Percentiles rank a stretch among this genome's conserved stretches.
Conservation (phyloP, 1,140 invertebrate genomes). For the Stratiolaelaps scimitus region DNA sequence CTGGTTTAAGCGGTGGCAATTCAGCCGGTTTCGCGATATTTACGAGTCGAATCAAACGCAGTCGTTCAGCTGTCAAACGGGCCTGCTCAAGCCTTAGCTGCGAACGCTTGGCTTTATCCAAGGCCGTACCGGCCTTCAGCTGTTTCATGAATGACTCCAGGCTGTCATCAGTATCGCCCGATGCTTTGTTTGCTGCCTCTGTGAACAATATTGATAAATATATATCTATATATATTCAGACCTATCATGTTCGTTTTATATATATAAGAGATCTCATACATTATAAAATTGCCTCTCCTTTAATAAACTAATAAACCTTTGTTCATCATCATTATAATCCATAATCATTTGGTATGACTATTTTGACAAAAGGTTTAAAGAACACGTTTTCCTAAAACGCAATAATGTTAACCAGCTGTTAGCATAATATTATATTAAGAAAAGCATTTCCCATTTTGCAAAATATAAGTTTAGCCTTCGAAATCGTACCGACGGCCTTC, state of each 20-base stretch:
- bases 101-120: conserved; percentile 37
- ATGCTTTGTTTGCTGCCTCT: conserved; percentile 28
- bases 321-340: neutral
- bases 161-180: conserved; percentile 40
- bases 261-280: too few species aligned
- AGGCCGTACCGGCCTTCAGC: conserved; percentile 40
- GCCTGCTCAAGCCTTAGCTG: conserved; percentile 49
- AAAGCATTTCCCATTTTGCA: too few species aligned
- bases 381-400: too few species aligned
- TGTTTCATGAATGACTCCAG: conserved; percentile 43
- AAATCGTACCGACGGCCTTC: conserved; percentile 36
- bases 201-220: neutral
- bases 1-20: conserved; percentile 43
- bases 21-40: conserved; percentile 62
- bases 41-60: conserved; percentile 54
- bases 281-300: too few species aligned
- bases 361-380: conserved; percentile 27
- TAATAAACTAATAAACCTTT: too few species aligned
- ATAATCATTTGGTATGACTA: conserved; percentile 6
- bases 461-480: too few species aligned
- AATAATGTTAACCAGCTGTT: too few species aligned
- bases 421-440: too few species aligned
- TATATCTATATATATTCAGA: neutral
- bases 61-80: conserved; percentile 56
- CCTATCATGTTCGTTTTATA: too few species aligned